Percentiles rank a stretch among this genome's conserved stretches.
phyloP scores from a whole-genome alignment of 2,888 invertebrate genomes.

The Pelosia muscerda region DNA sequence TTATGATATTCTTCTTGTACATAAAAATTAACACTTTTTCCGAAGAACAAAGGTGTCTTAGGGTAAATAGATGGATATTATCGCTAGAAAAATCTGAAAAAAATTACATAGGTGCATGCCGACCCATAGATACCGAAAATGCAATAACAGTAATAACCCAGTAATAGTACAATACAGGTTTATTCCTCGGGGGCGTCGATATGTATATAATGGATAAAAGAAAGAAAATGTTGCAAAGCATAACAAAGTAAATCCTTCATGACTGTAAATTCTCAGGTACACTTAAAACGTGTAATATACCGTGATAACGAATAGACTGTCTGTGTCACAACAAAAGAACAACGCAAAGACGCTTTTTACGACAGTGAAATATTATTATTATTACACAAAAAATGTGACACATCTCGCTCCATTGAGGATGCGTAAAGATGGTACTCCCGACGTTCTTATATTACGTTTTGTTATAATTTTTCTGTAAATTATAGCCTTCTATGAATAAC shows the following conservation, averaged over 20 bases:
- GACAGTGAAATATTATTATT: constrained; percentile 58
- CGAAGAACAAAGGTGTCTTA: too few relatives aligned
- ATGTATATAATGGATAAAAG: constrained; percentile 9
- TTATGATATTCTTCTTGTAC: too few relatives aligned
- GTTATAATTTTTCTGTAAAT: constrained; percentile 52
- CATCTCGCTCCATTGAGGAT: constrained; percentile 55
- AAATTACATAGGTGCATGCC: too few relatives aligned
- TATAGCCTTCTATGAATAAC: constrained; percentile 47
- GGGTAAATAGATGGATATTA: too few relatives aligned
- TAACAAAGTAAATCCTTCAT: constrained; percentile 15
- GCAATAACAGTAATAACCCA: too few relatives aligned
- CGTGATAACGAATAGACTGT: constrained; percentile 43
- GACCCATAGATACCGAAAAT: too few relatives aligned
- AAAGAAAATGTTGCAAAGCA: constrained; percentile 16
- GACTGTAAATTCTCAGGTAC: constrained; percentile 30
- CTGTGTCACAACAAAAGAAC: constrained; percentile 54
- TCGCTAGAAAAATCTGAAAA: too few relatives aligned
- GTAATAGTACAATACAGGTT: too few relatives aligned
- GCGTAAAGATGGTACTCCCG: constrained; percentile 42
- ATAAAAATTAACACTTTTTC: too few relatives aligned
- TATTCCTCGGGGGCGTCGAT: too few relatives aligned
- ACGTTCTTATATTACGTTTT: constrained; percentile 44
- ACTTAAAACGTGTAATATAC: constrained; percentile 39
- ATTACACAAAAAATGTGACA: constrained; percentile 60
- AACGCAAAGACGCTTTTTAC: constrained; percentile 52